Evolutionary conservation across 2,888 invertebrate species (phyloP).

Genomic region (Stegophylla sp.): DNA sequence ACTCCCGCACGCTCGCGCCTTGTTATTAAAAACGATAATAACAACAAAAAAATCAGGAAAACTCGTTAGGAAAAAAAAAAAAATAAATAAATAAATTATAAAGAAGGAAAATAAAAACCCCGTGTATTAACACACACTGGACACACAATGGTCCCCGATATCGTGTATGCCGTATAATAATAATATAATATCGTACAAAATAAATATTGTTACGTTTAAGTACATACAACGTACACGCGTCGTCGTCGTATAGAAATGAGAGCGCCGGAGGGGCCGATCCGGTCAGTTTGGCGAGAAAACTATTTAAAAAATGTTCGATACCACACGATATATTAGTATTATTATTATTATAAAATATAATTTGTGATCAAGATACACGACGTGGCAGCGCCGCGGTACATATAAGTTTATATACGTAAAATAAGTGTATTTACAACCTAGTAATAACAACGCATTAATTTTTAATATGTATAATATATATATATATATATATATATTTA

Average conservation of each 20-base stretch:
- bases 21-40: conserved; percentile 30
- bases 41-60: no score
- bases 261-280: conserved; percentile 28
- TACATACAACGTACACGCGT: background rate
- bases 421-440: no score
- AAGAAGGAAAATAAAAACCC: conserved; percentile 27
- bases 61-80: background rate
- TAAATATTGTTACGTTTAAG: no score
- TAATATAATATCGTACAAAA: background rate
- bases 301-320: conserved; percentile 49
- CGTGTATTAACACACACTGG: conserved; percentile 47
- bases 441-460: conserved; percentile 34
- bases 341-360: no score
- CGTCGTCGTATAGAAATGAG: background rate
- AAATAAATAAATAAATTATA: background rate
- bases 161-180: background rate
- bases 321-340: background rate
- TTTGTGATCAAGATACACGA: conserved; percentile 41
- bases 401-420: no score
- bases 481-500: no score
- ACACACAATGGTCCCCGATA: conserved; percentile 5
- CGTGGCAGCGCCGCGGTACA: background rate
- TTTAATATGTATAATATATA: no score
- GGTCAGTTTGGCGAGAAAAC: conserved; percentile 57
- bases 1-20: conserved; percentile 12